These are phyloP conservation scores for Anoura caudifer DNA, from an alignment of 2,113 vertebrate species.

Conservation along the genomic window DNA sequence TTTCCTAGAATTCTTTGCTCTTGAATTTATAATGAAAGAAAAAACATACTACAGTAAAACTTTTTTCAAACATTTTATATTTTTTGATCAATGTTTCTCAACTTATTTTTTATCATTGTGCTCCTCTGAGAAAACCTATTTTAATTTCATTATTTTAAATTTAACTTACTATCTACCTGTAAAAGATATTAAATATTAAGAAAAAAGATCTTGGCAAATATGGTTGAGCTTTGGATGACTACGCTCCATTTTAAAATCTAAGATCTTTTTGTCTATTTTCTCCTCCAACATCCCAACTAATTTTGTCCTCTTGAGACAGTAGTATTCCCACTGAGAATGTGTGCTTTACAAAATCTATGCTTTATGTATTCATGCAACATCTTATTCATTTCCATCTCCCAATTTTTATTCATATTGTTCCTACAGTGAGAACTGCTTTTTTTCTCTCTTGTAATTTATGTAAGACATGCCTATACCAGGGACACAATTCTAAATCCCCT, in stretches of 20 bases:
- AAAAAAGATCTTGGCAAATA: neutral
- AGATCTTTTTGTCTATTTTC: neutral
- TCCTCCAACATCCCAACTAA: neutral
- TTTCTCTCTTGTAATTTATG: neutral
- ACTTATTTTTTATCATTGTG: neutral
- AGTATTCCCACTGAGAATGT: neutral
- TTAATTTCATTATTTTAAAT: slow-evolving; percentile 20
- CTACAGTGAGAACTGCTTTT: neutral
- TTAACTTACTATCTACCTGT: neutral
- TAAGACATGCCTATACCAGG: neutral
- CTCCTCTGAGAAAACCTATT: neutral
- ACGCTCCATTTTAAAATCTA: neutral
- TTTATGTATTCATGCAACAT: neutral
- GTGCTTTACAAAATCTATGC: neutral
- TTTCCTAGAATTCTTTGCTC: neutral
- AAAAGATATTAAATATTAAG: neutral
- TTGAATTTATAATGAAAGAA: neutral
- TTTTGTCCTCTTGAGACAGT: neutral
- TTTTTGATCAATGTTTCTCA: neutral
- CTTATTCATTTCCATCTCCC: neutral
- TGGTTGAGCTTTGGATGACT: neutral
- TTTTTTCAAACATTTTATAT: neutral
- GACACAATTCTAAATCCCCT: neutral
- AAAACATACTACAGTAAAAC: neutral
- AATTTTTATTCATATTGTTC: neutral